Conservation (phyloP, 2,797 vertebrate species). For the Mionectes olivaceus region DNA sequence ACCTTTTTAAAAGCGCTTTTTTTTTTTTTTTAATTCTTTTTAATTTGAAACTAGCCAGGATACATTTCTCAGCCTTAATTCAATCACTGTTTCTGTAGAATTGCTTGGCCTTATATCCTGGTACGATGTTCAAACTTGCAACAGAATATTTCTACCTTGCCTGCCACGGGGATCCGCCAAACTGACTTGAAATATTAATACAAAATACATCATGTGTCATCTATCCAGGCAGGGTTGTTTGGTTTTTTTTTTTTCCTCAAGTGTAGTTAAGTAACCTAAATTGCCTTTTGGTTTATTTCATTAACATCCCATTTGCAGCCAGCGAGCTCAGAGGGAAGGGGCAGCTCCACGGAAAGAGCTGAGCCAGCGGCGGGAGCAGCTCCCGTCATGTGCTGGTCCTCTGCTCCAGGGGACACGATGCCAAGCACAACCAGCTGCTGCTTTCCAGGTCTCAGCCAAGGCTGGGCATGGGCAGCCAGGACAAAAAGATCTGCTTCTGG, state of each 20-base stretch:
- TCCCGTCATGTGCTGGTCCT: not conserved
- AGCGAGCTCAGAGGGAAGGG: not conserved
- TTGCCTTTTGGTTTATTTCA: conserved; percentile 30
- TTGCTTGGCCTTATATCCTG: not conserved
- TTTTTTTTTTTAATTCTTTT: not conserved
- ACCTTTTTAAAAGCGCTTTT: not conserved
- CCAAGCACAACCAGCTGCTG: not conserved
- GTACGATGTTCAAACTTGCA: not conserved
- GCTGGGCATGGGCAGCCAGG: not conserved
- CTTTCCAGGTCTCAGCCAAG: not conserved
- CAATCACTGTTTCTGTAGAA: not conserved
- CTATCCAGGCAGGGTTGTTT: not conserved
- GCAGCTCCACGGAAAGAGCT: conserved; percentile 20
- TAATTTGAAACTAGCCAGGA: conserved; percentile 37
- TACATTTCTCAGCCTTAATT: conserved; percentile 7
- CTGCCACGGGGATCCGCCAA: not conserved
- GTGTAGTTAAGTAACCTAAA: not conserved
- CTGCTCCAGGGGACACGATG: not conserved
- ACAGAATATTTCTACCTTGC: not conserved
- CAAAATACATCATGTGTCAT: not conserved
- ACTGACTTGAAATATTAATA: not conserved
- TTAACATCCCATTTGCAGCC: not conserved
- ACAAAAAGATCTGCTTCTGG: not conserved
- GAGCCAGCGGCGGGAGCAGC: conserved; percentile 30
- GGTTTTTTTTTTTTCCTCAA: not conserved